phyloP scores from a whole-genome alignment of 1,140 invertebrate genomes.

The Drosophila eugracilis region DNA sequence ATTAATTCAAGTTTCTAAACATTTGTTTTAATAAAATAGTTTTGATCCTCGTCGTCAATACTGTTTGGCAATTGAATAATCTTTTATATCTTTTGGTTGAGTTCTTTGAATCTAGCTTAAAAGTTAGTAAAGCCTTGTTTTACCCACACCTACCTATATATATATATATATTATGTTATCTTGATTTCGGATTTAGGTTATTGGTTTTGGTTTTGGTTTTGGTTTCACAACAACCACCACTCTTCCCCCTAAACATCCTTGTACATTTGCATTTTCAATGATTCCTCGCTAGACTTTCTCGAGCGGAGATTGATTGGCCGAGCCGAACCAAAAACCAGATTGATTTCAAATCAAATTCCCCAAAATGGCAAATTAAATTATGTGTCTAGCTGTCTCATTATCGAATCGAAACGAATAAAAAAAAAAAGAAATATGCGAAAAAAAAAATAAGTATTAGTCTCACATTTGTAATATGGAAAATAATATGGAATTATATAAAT shows the following conservation, averaged over 20 bases:
- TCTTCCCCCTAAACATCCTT: constrained; percentile 44
- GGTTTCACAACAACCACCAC: constrained; percentile 23
- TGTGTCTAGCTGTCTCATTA: constrained; percentile 60
- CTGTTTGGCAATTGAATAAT: constrained; percentile 43
- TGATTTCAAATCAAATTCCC: constrained; percentile 18
- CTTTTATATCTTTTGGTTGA: constrained; percentile 43
- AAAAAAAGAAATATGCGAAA: constrained; percentile 30
- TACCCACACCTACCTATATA: not conserved
- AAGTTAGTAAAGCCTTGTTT: constrained; percentile 37
- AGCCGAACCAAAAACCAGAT: constrained; percentile 8
- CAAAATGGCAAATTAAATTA: constrained; percentile 51
- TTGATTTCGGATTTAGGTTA: constrained; percentile 41
- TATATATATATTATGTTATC: too few relatives aligned
- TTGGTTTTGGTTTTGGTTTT: constrained; percentile 36
- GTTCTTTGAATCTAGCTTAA: constrained; percentile 41
- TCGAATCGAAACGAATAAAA: constrained; percentile 22
- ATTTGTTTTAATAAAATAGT: constrained; percentile 48
- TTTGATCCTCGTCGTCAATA: constrained; percentile 49
- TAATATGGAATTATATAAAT: constrained; percentile 78
- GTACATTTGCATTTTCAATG: constrained; percentile 53
- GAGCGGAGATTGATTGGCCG: constrained; percentile 40
- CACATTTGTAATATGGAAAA: constrained; percentile 67
- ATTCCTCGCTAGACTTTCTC: constrained; percentile 20
- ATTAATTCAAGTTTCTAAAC: constrained; percentile 46
- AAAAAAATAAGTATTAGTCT: constrained; percentile 47